phyloP scores from a whole-genome alignment of 2,113 vertebrate species.

The Chaetodon trifascialis region DNA sequence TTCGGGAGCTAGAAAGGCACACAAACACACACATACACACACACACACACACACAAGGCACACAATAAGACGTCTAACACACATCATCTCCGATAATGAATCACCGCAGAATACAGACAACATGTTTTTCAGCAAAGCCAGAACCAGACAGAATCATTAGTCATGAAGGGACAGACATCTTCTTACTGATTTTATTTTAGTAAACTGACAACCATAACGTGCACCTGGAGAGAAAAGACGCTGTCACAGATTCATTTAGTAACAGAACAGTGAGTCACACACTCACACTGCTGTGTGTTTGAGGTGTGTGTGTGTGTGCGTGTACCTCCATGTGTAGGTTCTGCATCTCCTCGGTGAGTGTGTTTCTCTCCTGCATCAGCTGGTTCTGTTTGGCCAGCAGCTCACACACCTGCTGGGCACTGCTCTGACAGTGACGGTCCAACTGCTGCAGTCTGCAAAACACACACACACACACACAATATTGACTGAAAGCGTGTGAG shows the following conservation, averaged over 20 bases:
- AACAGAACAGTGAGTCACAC: constrained; percentile 28
- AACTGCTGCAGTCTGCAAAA: constrained; percentile 91
- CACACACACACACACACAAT: constrained; percentile 55
- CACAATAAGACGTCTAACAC: neutral
- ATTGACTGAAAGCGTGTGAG: constrained; percentile 53
- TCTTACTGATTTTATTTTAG: constrained; percentile 37
- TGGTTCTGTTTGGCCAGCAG: constrained; percentile 92
- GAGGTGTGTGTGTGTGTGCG: constrained; percentile 33
- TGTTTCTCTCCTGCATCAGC: constrained; percentile 90
- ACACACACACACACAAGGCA: constrained; percentile 4
- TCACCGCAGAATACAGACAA: constrained; percentile 30
- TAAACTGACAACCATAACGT: constrained; percentile 31
- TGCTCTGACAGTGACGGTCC: constrained; percentile 92
- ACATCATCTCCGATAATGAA: constrained; percentile 2
- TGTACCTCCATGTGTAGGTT: constrained; percentile 85
- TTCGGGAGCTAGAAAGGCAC: constrained; percentile 66
- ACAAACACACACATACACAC: constrained; percentile 8
- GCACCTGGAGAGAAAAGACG: constrained; percentile 19
- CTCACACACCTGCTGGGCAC: constrained; percentile 92
- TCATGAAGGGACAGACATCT: constrained; percentile 40
- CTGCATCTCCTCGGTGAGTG: constrained; percentile 87
- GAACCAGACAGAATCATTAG: constrained; percentile 37
- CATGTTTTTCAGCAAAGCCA: constrained; percentile 32
- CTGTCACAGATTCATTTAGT: constrained; percentile 30
- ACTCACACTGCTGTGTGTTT: constrained; percentile 14